Conservation (phyloP, 2,113 vertebrate species). For the Varanus komodoensis region DNA sequence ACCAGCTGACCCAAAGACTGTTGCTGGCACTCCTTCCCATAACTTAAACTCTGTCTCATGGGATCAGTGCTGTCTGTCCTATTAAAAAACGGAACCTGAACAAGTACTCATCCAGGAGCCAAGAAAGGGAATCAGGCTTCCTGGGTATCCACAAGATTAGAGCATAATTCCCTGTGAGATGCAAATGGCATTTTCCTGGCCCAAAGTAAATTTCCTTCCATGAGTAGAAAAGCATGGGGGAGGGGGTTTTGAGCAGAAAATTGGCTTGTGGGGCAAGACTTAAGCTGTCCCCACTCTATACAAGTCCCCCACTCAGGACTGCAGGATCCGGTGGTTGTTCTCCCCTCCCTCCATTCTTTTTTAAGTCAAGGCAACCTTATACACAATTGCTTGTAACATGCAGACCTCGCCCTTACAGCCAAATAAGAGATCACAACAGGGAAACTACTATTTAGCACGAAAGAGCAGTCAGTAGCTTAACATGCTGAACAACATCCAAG, state of each 20-base stretch:
- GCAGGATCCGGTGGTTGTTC: neutral
- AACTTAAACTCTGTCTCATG: neutral
- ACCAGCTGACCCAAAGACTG: neutral
- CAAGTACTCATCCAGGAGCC: neutral
- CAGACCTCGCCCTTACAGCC: too few relatives aligned
- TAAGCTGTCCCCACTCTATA: neutral
- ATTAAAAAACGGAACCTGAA: neutral
- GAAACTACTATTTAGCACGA: neutral
- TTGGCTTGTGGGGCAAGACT: too few relatives aligned
- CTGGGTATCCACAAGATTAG: neutral
- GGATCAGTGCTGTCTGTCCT: neutral
- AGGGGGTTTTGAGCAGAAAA: neutral
- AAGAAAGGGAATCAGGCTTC: neutral
- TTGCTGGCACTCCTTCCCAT: neutral
- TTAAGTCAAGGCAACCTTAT: neutral
- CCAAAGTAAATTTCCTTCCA: neutral
- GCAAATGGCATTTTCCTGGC: neutral
- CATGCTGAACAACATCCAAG: neutral
- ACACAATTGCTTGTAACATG: neutral
- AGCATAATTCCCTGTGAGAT: neutral
- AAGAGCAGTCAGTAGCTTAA: neutral
- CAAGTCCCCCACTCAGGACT: neutral
- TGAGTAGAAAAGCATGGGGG: neutral
- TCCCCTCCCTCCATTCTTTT: too few relatives aligned
- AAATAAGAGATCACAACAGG: neutral